These are phyloP conservation scores for Sebastes kiyomatsui DNA, from an alignment of 2,797 vertebrate genomes.

Conservation along the genomic window DNA sequence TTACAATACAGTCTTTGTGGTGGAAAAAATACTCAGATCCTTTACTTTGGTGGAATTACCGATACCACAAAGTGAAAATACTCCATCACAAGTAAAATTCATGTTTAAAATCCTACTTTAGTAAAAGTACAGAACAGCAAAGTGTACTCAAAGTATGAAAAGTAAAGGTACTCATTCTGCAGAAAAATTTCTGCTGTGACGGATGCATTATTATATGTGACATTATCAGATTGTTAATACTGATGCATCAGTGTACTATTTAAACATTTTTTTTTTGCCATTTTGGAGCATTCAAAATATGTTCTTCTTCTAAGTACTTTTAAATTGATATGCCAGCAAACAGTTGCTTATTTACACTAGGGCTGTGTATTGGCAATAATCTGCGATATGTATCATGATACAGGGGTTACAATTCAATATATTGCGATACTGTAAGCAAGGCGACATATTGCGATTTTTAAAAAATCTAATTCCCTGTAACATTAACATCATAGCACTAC, in stretches of 20 bases:
- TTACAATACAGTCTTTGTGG: slow-evolving; percentile 5
- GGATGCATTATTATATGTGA: not conserved
- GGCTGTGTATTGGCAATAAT: no score
- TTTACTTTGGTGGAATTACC: not conserved
- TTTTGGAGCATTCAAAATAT: no score
- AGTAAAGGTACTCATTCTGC: not conserved
- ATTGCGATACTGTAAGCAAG: no score
- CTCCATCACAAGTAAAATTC: not conserved
- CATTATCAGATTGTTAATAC: not conserved
- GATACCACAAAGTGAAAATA: not conserved
- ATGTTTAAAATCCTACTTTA: not conserved
- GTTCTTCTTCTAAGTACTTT: no score
- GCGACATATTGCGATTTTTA: no score
- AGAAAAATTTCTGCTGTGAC: not conserved
- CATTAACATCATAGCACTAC: no score
- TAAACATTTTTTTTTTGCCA: not conserved
- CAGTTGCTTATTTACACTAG: no score
- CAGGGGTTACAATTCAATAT: no score
- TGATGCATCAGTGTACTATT: not conserved
- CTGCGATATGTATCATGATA: no score
- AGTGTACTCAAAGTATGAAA: not conserved
- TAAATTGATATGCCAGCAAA: no score
- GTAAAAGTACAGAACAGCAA: not conserved
- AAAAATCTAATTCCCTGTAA: no score
- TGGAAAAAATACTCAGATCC: not conserved